Percentiles rank a stretch among this genome's conserved stretches.
Conservation (phyloP, 2,113 vertebrate genomes). For the Chlorodrepanis virens region DNA sequence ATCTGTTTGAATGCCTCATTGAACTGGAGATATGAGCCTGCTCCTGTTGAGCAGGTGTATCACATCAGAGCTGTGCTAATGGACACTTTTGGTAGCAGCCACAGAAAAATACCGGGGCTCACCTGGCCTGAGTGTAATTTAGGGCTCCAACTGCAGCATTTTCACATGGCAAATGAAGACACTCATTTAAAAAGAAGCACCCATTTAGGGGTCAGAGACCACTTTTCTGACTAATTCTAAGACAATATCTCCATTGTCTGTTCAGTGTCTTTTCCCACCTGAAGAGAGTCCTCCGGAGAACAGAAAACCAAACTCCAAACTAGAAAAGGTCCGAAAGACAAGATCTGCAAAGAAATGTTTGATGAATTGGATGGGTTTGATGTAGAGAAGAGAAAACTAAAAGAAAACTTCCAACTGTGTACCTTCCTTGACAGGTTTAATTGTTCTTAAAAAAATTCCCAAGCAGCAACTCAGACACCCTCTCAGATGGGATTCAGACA, state of each 20-base stretch:
- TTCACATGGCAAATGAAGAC: neutral
- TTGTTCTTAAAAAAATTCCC: neutral
- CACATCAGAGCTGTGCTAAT: neutral
- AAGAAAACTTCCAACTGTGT: neutral
- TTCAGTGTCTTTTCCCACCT: neutral
- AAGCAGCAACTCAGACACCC: accelerated
- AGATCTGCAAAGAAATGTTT: neutral
- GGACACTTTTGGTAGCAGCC: neutral
- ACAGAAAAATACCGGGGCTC: neutral
- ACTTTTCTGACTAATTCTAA: neutral
- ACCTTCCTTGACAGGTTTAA: neutral
- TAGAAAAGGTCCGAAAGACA: neutral
- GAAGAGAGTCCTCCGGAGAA: accelerated
- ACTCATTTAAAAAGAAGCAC: neutral
- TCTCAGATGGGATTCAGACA: neutral
- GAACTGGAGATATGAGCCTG: neutral
- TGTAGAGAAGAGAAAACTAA: neutral
- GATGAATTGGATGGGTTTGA: neutral
- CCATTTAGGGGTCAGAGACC: neutral
- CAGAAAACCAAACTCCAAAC: neutral
- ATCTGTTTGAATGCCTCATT: neutral
- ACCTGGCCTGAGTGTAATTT: neutral
- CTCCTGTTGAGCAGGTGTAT: neutral
- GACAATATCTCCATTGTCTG: neutral
- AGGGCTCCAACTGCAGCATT: neutral